A percentile compares a stretch with the other conserved stretches of the same genome.
These are phyloP conservation scores for Morinoia aosen DNA, from an alignment of 2,888 invertebrate genomes.

Conservation along the genomic window DNA sequence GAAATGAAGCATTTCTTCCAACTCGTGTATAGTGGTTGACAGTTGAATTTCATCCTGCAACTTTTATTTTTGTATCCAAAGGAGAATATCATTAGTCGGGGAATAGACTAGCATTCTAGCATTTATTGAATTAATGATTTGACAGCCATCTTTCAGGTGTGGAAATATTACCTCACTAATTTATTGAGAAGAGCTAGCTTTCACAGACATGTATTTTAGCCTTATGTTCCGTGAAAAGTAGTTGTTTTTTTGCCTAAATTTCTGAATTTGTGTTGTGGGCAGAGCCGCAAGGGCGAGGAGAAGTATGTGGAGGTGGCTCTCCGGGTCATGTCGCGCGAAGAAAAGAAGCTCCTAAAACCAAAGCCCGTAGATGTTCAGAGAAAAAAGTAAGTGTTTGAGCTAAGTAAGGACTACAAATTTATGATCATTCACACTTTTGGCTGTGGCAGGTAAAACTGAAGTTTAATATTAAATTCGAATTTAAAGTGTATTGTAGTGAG, in stretches of 20 bases:
- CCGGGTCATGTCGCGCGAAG: not conserved
- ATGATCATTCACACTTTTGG: not conserved
- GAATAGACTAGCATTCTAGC: no score
- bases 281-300: conserved; percentile 32
- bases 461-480: no score
- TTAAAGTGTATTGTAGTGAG: no score
- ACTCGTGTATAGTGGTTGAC: no score
- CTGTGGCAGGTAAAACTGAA: not conserved
- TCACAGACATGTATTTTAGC: no score
- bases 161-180: not conserved
- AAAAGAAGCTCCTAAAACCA: conserved; percentile 19
- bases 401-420: not conserved
- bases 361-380: not conserved
- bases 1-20: no score
- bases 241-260: not conserved
- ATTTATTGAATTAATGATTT: no score
- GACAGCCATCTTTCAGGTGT: not conserved
- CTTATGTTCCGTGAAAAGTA: not conserved
- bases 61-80: no score
- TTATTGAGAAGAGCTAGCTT: not conserved
- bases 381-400: not conserved
- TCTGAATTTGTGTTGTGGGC: not conserved
- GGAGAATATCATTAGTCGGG: no score
- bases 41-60: no score
- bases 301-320: not conserved